phyloP scores from a whole-genome alignment of 2,888 invertebrate genomes.

The Urechis unicinctus region DNA sequence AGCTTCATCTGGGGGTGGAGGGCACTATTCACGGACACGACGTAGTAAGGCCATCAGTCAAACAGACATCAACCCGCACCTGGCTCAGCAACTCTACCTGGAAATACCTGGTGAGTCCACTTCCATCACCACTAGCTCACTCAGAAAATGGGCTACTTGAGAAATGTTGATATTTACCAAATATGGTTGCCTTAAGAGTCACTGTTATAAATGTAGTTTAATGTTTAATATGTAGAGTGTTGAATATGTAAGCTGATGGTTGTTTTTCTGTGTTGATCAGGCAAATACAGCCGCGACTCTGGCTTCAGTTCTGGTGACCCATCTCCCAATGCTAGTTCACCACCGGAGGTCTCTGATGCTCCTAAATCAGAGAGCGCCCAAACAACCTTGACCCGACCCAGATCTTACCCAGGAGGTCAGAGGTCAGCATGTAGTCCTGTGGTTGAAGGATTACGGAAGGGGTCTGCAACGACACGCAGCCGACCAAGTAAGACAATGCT shows the following conservation, averaged over 20 bases:
- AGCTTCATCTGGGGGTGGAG: no score
- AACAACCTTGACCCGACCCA: background rate
- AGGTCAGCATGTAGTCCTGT: constrained; percentile 8
- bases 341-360: constrained; percentile 1
- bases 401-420: constrained; percentile 7
- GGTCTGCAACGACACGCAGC: background rate
- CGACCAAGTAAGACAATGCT: constrained; percentile 18
- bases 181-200: no score
- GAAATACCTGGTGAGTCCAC: constrained; percentile 16
- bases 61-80: no score
- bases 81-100: constrained; percentile 9
- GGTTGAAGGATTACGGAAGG: constrained; percentile 1
- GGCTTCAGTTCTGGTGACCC: constrained; percentile 44
- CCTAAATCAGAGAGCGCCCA: background rate
- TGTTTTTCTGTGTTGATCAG: background rate
- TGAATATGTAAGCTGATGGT: background rate
- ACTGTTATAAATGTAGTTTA: background rate
- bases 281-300: constrained; percentile 32
- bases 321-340: constrained; percentile 23
- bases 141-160: no score
- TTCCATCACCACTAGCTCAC: no score
- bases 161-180: no score
- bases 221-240: background rate
- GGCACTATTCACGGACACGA: no score
- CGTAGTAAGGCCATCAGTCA: no score